These are phyloP conservation scores for Cossypha dichroa DNA, from an alignment of 2,797 vertebrate species.

Conservation along the genomic window DNA sequence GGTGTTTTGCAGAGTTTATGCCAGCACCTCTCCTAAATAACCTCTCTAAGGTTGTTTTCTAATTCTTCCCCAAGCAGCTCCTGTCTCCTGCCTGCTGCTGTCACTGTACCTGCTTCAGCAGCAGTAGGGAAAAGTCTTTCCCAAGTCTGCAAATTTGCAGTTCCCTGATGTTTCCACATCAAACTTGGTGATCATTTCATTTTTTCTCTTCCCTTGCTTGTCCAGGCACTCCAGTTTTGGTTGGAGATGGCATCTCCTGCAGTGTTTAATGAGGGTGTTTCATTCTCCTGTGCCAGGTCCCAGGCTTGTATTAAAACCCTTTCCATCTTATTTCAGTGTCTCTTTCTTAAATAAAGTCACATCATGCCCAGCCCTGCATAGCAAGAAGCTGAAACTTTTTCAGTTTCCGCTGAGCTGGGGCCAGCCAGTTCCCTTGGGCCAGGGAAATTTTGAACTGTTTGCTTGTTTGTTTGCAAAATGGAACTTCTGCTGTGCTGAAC, in stretches of 20 bases:
- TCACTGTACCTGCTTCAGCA: not conserved
- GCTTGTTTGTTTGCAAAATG: constrained; percentile 12
- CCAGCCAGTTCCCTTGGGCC: not conserved
- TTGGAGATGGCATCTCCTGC: not conserved
- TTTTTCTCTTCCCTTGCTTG: not conserved
- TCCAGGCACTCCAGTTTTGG: not conserved
- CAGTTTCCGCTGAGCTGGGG: not conserved
- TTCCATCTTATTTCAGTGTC: constrained; percentile 1
- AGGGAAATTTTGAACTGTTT: not conserved
- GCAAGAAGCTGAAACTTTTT: not conserved
- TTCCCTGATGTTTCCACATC: not conserved
- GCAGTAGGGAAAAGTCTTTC: not conserved
- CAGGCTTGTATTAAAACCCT: constrained; percentile 14
- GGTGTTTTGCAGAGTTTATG: not conserved
- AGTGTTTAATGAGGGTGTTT: not conserved
- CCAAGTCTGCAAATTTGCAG: not conserved
- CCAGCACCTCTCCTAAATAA: not conserved
- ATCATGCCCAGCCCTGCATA: constrained; percentile 11
- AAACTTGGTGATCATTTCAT: not conserved
- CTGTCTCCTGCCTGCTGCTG: not conserved
- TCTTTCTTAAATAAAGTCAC: constrained; percentile 28
- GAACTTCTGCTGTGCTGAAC: constrained; percentile 11
- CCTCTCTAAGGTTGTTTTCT: not conserved
- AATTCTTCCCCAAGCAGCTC: not conserved
- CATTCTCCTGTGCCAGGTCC: not conserved